phyloP scores from a whole-genome alignment of 2,797 vertebrate genomes.

The Hoplostethus atlanticus region DNA sequence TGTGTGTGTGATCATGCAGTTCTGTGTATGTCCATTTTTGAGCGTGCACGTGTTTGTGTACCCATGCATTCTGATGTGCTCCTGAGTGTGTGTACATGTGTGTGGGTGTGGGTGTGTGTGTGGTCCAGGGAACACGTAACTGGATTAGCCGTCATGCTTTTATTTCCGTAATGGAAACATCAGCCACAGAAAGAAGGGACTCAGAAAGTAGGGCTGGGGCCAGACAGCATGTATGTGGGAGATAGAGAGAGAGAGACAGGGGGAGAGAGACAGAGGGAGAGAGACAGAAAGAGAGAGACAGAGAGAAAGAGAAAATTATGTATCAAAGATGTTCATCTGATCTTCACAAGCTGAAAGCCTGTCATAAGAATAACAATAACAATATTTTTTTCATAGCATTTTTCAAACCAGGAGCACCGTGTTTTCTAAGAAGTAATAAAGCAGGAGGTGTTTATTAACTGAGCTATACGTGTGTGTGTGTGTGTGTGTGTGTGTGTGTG shows the following conservation, averaged over 20 bases:
- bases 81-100: background rate
- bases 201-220: constrained; percentile 64
- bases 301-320: constrained; percentile 2
- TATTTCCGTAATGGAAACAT: constrained; percentile 83
- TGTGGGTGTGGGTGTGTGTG: constrained; percentile 51
- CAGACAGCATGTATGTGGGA: constrained; percentile 37
- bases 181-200: constrained; percentile 63
- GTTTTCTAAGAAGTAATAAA: too few species aligned
- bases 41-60: constrained; percentile 12
- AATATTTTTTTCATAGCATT: too few species aligned
- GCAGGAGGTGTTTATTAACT: background rate
- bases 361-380: too few species aligned
- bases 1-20: constrained; percentile 20
- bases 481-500: constrained; percentile 9
- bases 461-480: background rate
- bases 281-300: background rate
- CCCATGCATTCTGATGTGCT: background rate
- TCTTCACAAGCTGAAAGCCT: too few species aligned
- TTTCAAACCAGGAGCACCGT: too few species aligned
- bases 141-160: constrained; percentile 81
- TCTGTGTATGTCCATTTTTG: constrained; percentile 26
- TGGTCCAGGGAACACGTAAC: constrained; percentile 79
- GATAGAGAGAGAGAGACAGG: constrained; percentile 2
- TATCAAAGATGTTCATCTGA: background rate
- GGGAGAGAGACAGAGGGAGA: background rate